These are phyloP conservation scores for Sphaeridia pumilis DNA, from an alignment of 2,888 invertebrate species.

Conservation along the genomic window DNA sequence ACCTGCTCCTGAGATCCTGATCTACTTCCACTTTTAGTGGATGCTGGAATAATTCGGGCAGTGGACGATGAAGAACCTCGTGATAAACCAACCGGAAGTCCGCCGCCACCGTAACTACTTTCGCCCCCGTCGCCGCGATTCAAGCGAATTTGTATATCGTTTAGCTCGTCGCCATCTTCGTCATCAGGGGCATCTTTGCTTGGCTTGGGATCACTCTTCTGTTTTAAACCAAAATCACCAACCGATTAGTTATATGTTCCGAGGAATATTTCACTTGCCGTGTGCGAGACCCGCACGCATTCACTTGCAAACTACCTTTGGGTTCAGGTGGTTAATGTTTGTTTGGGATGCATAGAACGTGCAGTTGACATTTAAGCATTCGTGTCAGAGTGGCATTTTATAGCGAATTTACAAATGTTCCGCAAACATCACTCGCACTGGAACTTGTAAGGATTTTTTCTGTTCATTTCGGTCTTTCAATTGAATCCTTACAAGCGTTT, in stretches of 20 bases:
- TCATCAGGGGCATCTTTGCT: constrained; percentile 36
- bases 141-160: constrained; percentile 42
- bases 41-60: constrained; percentile 18
- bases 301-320: not conserved
- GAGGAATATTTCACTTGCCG: not conserved
- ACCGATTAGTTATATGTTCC: not conserved
- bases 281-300: not conserved
- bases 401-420: too few relatives aligned
- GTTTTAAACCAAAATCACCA: not conserved
- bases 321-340: too few relatives aligned
- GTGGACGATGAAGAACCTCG: constrained; percentile 22
- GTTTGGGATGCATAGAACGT: too few relatives aligned
- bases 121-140: constrained; percentile 30
- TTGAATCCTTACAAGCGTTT: too few relatives aligned
- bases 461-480: too few relatives aligned
- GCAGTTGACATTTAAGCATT: too few relatives aligned
- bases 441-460: too few relatives aligned
- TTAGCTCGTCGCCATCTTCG: constrained; percentile 40
- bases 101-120: constrained; percentile 4
- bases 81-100: not conserved
- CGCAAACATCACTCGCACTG: too few relatives aligned
- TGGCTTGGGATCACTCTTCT: constrained; percentile 35
- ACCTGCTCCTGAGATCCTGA: constrained; percentile 3
- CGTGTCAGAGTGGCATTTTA: too few relatives aligned
- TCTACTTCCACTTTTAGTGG: constrained; percentile 19